These are phyloP conservation scores for Notothenia coriiceps DNA, from an alignment of 2,113 vertebrate species.

Conservation along the genomic window DNA sequence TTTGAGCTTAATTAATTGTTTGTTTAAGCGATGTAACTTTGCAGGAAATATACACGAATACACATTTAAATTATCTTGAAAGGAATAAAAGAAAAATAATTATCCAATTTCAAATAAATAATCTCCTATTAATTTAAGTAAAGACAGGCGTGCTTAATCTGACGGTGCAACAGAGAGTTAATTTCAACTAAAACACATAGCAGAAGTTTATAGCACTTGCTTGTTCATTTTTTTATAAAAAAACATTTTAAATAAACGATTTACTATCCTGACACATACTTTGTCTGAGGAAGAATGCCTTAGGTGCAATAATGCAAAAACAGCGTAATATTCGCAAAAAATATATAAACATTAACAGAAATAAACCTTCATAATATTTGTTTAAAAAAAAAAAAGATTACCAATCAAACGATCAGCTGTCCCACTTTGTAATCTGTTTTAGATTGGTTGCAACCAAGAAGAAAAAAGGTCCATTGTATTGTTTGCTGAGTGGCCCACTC, in stretches of 20 bases:
- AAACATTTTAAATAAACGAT: background rate
- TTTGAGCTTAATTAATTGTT: slow-evolving; percentile 55
- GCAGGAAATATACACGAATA: slow-evolving; percentile 20
- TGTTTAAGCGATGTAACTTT: slow-evolving; percentile 41
- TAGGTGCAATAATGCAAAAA: background rate
- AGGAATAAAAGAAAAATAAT: slow-evolving; percentile 12
- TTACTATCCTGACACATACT: background rate
- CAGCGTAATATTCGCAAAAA: background rate
- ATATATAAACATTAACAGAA: slow-evolving; percentile 1
- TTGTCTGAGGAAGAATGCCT: background rate
- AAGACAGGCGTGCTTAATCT: slow-evolving; percentile 6
- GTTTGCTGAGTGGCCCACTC: slow-evolving; percentile 75
- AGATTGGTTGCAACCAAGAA: slow-evolving; percentile 44
- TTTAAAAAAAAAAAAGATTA: background rate
- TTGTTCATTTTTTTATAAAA: background rate
- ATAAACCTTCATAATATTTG: background rate
- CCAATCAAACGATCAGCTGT: slow-evolving; percentile 1
- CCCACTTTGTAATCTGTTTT: slow-evolving; percentile 35
- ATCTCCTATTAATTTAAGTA: slow-evolving; percentile 31
- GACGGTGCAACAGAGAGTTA: slow-evolving; percentile 10
- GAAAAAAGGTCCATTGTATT: slow-evolving; percentile 59
- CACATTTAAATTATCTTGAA: slow-evolving; percentile 13
- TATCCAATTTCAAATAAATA: slow-evolving; percentile 31
- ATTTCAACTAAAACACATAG: slow-evolving; percentile 16
- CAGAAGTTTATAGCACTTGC: slow-evolving; percentile 2